Evolutionary conservation across 2,888 invertebrate genomes (phyloP), one percentile per base, ranked within the genome.

Genomic region (Cataglyphis albicans): DNA sequence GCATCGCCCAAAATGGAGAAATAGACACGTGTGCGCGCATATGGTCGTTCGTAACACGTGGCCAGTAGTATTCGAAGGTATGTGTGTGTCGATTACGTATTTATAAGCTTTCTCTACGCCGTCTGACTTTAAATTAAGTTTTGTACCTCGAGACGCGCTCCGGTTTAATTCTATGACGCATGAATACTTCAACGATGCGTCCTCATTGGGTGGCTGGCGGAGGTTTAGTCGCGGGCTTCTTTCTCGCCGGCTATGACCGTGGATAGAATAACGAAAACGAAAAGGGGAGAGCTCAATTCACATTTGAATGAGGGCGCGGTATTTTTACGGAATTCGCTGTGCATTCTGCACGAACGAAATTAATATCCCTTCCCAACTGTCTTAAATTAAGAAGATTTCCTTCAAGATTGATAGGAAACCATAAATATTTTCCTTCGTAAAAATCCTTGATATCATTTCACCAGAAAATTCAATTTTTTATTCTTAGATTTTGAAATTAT

Each of bases 41-140:
- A 70, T 81, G 44, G 59, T 52, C 52, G 32, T 55, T 84, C 29
- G 52, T 67, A 70, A 67, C 82, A 44, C 48, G 57, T 68, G 75
- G 32, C 59, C 52, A 63, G n/a, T 29, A 55, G 55, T 64, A 35
- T 78, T 86, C 57, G 74, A 44, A 76, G 65, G 67, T 82, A 67
- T 55, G 80, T 57, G 76, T 68, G 68, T 59, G 65, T 85, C 86
- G 86, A 81, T 87, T 85, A 85, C 86, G 86, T 91, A 92, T 91
- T 91, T 92, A 89, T 88, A 87, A 87, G 90, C 85, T 76, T 84
- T 87, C 84, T 73, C 85, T 83, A 86, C 86, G 82, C 78, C 57
- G 82, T 75, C 82, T 81, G 89, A 91, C 85, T 91, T 89, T 88
- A 91, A 91, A 91, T 92, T 88, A 86, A 86, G 81, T 86, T 81